Evolutionary conservation across 2,888 invertebrate species (phyloP).

Genomic region (Plagodis dolabraria): DNA sequence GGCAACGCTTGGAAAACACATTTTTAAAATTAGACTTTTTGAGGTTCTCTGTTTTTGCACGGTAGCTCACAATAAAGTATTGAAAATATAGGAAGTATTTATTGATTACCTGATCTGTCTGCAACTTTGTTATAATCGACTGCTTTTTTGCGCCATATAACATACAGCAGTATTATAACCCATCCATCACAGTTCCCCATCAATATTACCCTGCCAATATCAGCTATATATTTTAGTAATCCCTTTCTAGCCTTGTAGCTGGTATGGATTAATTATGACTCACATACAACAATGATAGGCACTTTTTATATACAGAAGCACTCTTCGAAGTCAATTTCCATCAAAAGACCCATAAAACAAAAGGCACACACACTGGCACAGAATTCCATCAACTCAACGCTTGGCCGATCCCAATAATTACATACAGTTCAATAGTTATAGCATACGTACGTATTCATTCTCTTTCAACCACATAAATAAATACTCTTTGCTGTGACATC

Average conservation of each 20-base stretch:
- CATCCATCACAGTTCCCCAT: no score
- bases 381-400: neutral
- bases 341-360: neutral
- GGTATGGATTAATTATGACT: no score
- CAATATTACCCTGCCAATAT: no score
- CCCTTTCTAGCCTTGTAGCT: no score
- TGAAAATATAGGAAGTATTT: no score
- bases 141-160: no score
- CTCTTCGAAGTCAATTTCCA: neutral
- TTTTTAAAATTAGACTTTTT: conserved; percentile 20
- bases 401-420: neutral
- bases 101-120: no score
- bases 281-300: neutral
- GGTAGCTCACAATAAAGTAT: neutral
- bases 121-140: no score
- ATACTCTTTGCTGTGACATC: conserved; percentile 20
- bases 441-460: neutral
- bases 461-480: conserved; percentile 15
- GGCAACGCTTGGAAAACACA: conserved; percentile 23
- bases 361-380: neutral
- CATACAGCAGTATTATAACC: no score
- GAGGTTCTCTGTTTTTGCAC: conserved; percentile 4
- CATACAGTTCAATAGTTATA: neutral
- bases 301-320: neutral
- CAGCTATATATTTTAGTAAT: no score